Base-by-base conservation (phyloP, 2,113 vertebrate genomes). In the Perca fluviatilis region DNA sequence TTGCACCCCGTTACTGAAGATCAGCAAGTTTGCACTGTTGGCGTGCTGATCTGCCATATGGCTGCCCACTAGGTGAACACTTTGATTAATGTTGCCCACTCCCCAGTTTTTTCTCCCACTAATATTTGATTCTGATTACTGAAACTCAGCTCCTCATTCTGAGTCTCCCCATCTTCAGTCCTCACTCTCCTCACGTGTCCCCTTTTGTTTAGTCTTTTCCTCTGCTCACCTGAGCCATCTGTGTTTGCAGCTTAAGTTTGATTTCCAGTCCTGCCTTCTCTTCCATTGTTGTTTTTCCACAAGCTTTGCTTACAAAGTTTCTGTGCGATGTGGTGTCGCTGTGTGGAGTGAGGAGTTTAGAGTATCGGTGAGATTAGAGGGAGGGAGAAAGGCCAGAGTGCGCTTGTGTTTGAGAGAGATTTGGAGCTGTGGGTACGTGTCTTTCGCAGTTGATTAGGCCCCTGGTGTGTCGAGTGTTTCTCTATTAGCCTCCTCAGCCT, bases 31-130 rank as follows among this genome's bases (percentile, higher is more conserved):
- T 99, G 97, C 96, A 95, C 96, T 96, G 96, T 97, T 96, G 97
- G 97, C 97, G 96, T 99, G 97, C 98, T 99, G 98, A 97, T 98
- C 94, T 96, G 95, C 98, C 98, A 99, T 99, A 99, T 99, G 98
- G 98, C 96, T 98, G 97, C 98, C 97, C 98, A 99, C 97, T 99
- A 98, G 98, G 98, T 98, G 97, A 99, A 99, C 98, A 98, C 98
- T 98, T 98, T 99, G 98, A 99, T 99, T 99, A 99, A 99, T 99
- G 98, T 97, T 97, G 97, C 97, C 93, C 97, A 96, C 96, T 95
- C 94, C 87, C 84, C 94, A 90, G 95, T 96, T 97, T 97, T 92
- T 97, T 96, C 51, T 86, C 79, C 58, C 84, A 93, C 96, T 97
- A 97, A 97, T 97, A 98, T 97, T 97, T 97, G 96, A 97, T 97